Base-by-base conservation (phyloP, 2,113 vertebrate species). In the Telmatochromis brachygnathus region DNA sequence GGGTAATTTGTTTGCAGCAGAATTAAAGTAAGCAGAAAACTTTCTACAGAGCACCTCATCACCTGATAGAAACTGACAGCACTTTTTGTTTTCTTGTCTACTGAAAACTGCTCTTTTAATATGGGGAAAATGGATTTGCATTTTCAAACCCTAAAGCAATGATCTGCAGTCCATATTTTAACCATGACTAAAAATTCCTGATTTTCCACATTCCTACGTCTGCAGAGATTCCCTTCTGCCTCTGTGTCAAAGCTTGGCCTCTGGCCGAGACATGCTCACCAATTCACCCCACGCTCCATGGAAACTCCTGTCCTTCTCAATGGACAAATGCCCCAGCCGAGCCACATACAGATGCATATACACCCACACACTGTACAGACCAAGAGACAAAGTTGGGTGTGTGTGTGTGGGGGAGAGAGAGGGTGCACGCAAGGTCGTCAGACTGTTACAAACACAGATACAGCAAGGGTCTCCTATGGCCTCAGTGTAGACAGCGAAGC, bases 271-370 rank as follows among this genome's bases (percentile, higher is more conserved):
- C 93, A 49, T 81, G 90, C 91, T 88, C 91, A 84, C 84, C 90
- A 91, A 80, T 87, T 80, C 85, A 2, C 75, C 88, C 87, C 88
- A 84, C 84, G 75, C 75, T 92, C 91, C 81, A 82, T 90, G 94
- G 93, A 95, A 94, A 95, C 91, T 93, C 92, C 90, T 51, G 68
- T 88, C 91, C 83, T 87, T 39, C 89, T 94, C 83, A 90, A 85
- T 93, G 89, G 79, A 93, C 90, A 93, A 93, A 93, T 82, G 77
- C 81, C 79, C 79, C 86, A 65, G 62, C 84, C 33, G 83, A 91
- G 85, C 68, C 87, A 87, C 88, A 89, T 79, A 92, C 90, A 92
- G 80, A 88, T 75, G 75, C 39, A 86, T 51, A 37, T 53, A 88
- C 45, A 88, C 70, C 35, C 35, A 58, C 62, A 53, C 88, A 73